Evolutionary conservation across 2,797 vertebrate genomes (phyloP), one percentile per base, ranked within the genome.

Genomic region (Esox lucius): DNA sequence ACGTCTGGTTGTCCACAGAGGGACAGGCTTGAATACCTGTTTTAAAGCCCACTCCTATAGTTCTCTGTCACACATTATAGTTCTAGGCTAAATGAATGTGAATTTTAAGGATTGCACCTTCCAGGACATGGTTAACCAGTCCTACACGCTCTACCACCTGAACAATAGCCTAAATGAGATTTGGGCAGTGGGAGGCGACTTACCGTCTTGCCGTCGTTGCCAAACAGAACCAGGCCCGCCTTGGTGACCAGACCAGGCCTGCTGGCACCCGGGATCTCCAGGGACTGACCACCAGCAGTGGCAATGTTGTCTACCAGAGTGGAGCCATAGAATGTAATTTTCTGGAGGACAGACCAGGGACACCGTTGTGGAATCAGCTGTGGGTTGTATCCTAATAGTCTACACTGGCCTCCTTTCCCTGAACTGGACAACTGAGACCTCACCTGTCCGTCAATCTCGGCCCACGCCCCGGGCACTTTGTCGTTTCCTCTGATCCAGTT

Each of bases 401-500:
- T 46, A 46, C 42, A 24, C 2, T 22, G n/a, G 53, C n/a, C 7
- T 22, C 53, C 53, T 59, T 11, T 9, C 19, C n/a, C 31, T 42
- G 19, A 42, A 6, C 17, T 35, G 51, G n/a, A 53, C 9, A 19
- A 28, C 17, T 19, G 13, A 17, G 46, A 16, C 68, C 64, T 74
- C 78, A 97, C 96, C 91, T 95, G 93, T 75, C 95, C 94, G 8
- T 95, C 91, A 15, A 95, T 87, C 75, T 95, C 94, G 0, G 95
- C 92, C 96, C 96, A 97, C 79, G 96, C 95, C 0, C 96, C 96
- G 0, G 96, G 96, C 16, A 96, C 95, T 85, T 95, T 96, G 90
- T 97, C 96, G 0, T 97, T 96, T 24, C 96, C 96, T 79, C 96
- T 87, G 88, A 97, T 96, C 95, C 96, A 97, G 91, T 97, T 97